Evolutionary conservation across 2,113 vertebrate species (phyloP), one percentile per base, ranked within the genome.

Genomic region (Rynchops niger): DNA sequence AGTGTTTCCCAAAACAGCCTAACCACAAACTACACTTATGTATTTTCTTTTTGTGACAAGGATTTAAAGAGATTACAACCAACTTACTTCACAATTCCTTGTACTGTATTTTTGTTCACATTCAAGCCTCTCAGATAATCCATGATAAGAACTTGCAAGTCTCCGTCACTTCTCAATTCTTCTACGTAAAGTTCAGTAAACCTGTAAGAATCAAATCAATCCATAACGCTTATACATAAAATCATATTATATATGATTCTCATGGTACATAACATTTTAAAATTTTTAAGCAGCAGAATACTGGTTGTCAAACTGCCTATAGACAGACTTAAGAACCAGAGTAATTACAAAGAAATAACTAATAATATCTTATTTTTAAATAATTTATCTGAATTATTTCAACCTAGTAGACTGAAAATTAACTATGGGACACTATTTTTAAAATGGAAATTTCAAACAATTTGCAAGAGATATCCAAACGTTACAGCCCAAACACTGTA

Each of bases 181-280:
- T 99, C 99, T 50, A 99, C 98, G 45, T 99, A 99, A 87, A 99
- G 97, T 98, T 99, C 99, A 80, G 99, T 99, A 93, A 99, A 99
- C 91, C 99, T 99, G 10, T 15, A 90, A 95, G 25, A 94, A 84
- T 19, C 32, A 63, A 74, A 81, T 78, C 29, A 94, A 80, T 80
- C 32, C 11, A 2, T 72, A 95, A 62, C 4, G 45, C 50, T 79
- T 61, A 16, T 12, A 74, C 25, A 74, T 29, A 45, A 70, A 65
- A 50, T 5, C 5, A 66, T 3, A 2, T 32, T 61, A 16, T 10
- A 42, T 25, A 56, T 15, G 5, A 36, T 61, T 50, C 17, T 61
- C 34, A 72, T 6, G 2, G n/a, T 21, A 78, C 5, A 7, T 4
- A 88, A 53, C 9, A 45, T 42, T n/a, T 45, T 40, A 15, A 12